Evolutionary conservation across 2,888 invertebrate species (phyloP), one percentile per base, ranked within the genome.

Genomic region (Dendrolimus pini): DNA sequence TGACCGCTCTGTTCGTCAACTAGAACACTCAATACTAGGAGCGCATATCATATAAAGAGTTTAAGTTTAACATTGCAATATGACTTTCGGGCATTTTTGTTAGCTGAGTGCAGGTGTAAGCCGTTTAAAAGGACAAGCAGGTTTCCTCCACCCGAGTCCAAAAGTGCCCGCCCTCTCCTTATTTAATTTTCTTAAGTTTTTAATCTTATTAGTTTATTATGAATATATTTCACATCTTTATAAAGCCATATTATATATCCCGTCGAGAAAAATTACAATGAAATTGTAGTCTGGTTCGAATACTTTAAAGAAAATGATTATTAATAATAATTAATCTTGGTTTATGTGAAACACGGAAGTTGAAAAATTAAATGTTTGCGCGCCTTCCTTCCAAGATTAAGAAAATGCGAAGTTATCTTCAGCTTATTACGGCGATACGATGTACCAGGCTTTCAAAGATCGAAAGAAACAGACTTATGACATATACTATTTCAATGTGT

Each of bases 391-490:
- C 77, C 76, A 78, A 80, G 83, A 86, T 85, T 84, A 83, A 85
- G 85, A 85, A 85, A 85, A 83, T 30, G 82, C 84, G 81, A 47
- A 84, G 84, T 86, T 86, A 88, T 87, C 88, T 87, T 85, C 85
- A 85, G 88, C 89, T 90, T 89, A 89, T 90, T 90, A 90, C 87
- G 83, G 81, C 80, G 84, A 88, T 84, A 75, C 80, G 76, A 70
- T 72, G 81, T 87, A 90, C 89, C 76, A 89, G 89, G 89, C 82
- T 72, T 70, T 71, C 84, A 87, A 80, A 83, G 77, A 80, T 74
- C 70, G 77, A 72, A 72, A 80, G 86, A 85, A 80, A 77, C 74
- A 70, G 71, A 75, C 75, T 77, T 78, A 78, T 89, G 86, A 87
- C 86, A 86, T 83, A 77, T 75, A 73, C 66, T 72, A 73, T 75